Conservation (phyloP, 2,113 vertebrate genomes). For the Malurus alboscapulatus region DNA sequence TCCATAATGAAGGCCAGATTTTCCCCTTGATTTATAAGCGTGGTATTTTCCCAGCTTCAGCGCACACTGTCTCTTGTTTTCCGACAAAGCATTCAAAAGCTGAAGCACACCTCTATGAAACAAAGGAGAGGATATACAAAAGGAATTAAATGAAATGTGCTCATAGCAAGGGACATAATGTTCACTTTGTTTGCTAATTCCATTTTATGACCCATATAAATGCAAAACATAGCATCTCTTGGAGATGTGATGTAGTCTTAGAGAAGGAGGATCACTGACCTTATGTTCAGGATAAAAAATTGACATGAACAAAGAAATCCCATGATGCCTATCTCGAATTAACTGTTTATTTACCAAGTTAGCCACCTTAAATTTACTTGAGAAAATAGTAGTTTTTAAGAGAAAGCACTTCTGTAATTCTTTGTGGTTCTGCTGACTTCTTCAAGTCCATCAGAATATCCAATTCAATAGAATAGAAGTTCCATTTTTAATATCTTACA, state of each 20-base stretch:
- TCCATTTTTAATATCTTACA: neutral
- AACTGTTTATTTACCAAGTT: neutral
- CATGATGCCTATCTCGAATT: neutral
- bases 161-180: neutral
- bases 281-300: neutral
- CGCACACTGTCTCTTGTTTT: neutral
- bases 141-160: neutral
- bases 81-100: neutral
- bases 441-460: neutral
- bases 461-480: neutral
- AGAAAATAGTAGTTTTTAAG: neutral
- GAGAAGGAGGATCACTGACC: neutral
- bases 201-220: neutral
- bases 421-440: neutral
- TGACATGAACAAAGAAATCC: neutral
- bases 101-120: neutral
- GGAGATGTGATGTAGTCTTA: neutral
- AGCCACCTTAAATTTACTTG: neutral
- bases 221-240: neutral
- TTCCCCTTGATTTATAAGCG: neutral
- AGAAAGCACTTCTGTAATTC: neutral
- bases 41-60: neutral
- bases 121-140: neutral
- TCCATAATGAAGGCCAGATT: conserved; percentile 1
- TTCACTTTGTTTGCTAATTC: neutral